A percentile compares a stretch with the other conserved stretches of the same genome.
Evolutionary conservation across 37 sponge, comb jelly and placozoan genomes (phyloP).

Genomic region (Halichondria panicea): DNA sequence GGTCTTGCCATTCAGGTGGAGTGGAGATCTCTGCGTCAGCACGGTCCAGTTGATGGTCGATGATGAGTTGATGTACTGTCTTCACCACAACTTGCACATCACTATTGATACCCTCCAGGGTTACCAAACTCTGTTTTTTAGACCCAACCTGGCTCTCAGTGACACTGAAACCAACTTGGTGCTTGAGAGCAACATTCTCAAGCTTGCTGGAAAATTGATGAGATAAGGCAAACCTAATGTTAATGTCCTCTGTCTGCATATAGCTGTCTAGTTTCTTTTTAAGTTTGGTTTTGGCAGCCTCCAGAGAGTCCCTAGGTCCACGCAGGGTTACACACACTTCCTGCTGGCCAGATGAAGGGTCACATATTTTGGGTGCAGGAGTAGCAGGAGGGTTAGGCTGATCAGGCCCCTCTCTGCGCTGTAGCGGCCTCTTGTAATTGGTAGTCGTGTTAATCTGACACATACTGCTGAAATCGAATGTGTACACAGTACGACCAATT

Average conservation of each 20-base stretch:
- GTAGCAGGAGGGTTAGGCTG: no score
- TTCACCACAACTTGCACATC: background rate
- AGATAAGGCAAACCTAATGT: no score
- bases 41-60: constrained; percentile 15
- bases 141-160: no score
- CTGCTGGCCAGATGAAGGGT: no score
- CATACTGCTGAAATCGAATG: constrained; percentile 54
- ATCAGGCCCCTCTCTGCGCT: background rate
- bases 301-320: constrained; percentile 41
- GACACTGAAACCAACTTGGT: no score
- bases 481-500: constrained; percentile 28
- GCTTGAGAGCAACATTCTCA: constrained; percentile 4
- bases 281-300: constrained; percentile 13
- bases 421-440: constrained; percentile 15
- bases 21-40: background rate
- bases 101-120: constrained; percentile 16
- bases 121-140: constrained; percentile 8
- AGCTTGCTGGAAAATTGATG: no score
- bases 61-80: constrained; percentile 36
- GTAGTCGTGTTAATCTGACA: constrained; percentile 49
- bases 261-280: constrained; percentile 9
- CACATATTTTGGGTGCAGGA: no score
- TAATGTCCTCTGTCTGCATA: no score
- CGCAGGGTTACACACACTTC: constrained; percentile 22
- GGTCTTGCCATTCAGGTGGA: constrained; percentile 60